A percentile compares a stretch with the other conserved stretches of the same genome.
These are phyloP conservation scores for Anguilla pacifica DNA, from an alignment of 2,797 vertebrate genomes.

Conservation along the genomic window DNA sequence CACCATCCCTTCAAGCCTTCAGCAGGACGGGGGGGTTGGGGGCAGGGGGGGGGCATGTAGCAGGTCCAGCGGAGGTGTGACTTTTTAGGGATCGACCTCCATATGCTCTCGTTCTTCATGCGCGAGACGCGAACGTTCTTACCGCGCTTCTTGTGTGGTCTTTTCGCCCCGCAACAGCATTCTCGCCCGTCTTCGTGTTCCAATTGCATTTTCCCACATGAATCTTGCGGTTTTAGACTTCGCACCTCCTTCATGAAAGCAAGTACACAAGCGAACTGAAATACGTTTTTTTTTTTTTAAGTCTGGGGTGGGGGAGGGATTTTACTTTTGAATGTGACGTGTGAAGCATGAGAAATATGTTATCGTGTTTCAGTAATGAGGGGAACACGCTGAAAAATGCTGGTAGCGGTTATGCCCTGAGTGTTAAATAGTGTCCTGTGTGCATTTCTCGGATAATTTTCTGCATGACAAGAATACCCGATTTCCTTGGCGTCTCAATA, in stretches of 20 bases:
- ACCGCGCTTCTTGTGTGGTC: slow-evolving; percentile 41
- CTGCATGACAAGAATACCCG: slow-evolving; percentile 63
- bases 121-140: background rate
- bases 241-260: slow-evolving; percentile 28
- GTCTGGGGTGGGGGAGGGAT: background rate
- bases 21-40: slow-evolving; percentile 52
- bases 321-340: slow-evolving; percentile 1
- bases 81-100: background rate
- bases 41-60: background rate
- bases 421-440: slow-evolving; percentile 54
- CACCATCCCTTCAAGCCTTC: slow-evolving; percentile 63
- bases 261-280: slow-evolving; percentile 29
- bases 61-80: background rate
- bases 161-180: background rate
- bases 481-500: slow-evolving; percentile 58
- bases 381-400: slow-evolving; percentile 45
- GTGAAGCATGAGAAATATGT: slow-evolving; percentile 33
- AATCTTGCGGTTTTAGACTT: slow-evolving; percentile 1
- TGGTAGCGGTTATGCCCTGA: slow-evolving; percentile 36
- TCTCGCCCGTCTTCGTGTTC: slow-evolving; percentile 22
- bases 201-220: slow-evolving; percentile 34
- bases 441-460: slow-evolving; percentile 58
- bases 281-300: slow-evolving; percentile 24
- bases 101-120: background rate
- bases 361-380: slow-evolving; percentile 22